Base-by-base conservation (phyloP, 1,140 invertebrate species). In the Euura saliciscinereae region DNA sequence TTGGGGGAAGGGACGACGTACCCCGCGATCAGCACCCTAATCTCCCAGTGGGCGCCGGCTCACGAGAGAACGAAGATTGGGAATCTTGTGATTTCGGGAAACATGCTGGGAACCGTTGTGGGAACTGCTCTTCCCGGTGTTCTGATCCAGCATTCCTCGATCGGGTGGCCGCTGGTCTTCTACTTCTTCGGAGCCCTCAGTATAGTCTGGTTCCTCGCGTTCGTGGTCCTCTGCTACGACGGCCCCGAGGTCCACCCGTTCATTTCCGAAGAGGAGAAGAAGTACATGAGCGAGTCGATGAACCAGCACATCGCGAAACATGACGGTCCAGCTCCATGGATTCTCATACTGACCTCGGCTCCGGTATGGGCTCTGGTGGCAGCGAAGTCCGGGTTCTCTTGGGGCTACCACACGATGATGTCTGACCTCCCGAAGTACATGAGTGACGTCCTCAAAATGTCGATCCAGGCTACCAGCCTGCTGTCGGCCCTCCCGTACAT, bases 351-450 rank as follows among this genome's bases (percentile, higher is more conserved):
- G 0, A 94, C 91, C 6, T 97, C 94, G 2, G 84, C 90, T 11
- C 93, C 94, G 3, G 88, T 95, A 45, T 93, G 93, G 90, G 93
- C 93, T 0, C 83, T 95, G 28, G 88, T 95, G 1, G 89, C 90
- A 69, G 93, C 95, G 10, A 85, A 91, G 78, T 90, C 96, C 79
- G 95, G 95, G 28, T 95, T 97, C 86, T 96, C 98, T 85, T 98
- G 96, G 96, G 96, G 95, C 45, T 96, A 97, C 84, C 98, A 97
- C 82, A 98, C 96, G 3, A 94, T 98, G 90, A 91, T 98, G 0
- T 28, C 28, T 28, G 28, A 28, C 28, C 28, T 28, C 28, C 28
- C 28, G 28, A 28, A 28, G 28, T 28, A 28, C 28, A 28, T 28
- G 28, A 28, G 28, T 28, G 28, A 28, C 28, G 28, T 28, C 28